A percentile compares a stretch with the other conserved stretches of the same genome.
Conservation (phyloP, 1,140 invertebrate genomes). For the Cydia strobilella region DNA sequence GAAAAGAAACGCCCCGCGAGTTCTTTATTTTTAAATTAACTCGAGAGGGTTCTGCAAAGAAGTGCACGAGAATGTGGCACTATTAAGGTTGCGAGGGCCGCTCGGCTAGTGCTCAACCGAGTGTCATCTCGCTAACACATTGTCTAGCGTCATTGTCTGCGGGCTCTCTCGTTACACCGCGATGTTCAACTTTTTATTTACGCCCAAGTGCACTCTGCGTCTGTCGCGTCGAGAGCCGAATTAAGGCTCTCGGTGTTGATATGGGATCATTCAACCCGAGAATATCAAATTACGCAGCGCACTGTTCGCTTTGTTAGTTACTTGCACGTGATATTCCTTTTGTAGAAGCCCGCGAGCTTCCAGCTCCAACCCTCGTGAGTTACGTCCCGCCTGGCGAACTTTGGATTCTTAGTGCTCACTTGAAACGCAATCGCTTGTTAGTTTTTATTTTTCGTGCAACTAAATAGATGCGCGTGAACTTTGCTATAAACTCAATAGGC, state of each 20-base stretch:
- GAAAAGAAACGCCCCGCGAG: conserved; percentile 14
- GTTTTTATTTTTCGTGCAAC: conserved; percentile 21
- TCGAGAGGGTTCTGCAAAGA: conserved; percentile 37
- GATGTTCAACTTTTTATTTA: conserved; percentile 78
- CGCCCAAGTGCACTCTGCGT: conserved; percentile 75
- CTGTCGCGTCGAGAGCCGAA: conserved; percentile 74
- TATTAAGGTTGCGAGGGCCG: conserved; percentile 56
- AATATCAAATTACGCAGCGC: conserved; percentile 76
- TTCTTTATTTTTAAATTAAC: conserved; percentile 35
- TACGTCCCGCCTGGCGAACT: conserved; percentile 29
- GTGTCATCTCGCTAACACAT: conserved; percentile 73
- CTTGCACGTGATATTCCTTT: conserved; percentile 74
- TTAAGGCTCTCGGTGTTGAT: conserved; percentile 76
- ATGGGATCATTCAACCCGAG: conserved; percentile 79
- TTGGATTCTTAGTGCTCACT: not conserved
- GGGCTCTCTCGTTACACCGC: conserved; percentile 67
- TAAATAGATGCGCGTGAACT: not conserved
- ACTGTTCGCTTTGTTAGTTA: conserved; percentile 72
- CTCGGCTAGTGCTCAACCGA: conserved; percentile 58
- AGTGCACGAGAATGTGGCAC: conserved; percentile 41
- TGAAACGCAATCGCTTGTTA: conserved; percentile 34
- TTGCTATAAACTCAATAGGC: not conserved
- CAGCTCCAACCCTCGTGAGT: conserved; percentile 8
- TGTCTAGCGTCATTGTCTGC: conserved; percentile 74
- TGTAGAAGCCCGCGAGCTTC: conserved; percentile 42